Evolutionary conservation across 2,113 vertebrate species (phyloP), one percentile per base, ranked within the genome.

Genomic region (Macquaria ambigua): DNA sequence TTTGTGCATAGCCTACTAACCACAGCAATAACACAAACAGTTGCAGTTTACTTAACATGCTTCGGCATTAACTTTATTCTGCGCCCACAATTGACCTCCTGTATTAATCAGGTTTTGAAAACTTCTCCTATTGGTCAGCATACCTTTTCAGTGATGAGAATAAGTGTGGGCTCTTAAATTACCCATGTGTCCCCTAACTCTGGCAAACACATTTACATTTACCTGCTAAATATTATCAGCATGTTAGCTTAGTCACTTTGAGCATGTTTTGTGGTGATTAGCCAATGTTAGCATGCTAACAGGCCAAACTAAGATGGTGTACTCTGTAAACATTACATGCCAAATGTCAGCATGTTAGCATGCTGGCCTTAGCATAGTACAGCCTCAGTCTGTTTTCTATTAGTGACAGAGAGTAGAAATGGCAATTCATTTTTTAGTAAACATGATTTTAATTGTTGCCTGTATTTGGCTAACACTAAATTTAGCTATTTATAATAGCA

Each of bases 51-150:
- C 48, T 53, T 74, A 77, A 74, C 9, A 71, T 37, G 14, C 21
- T 69, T 69, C 37, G 12, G 43, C 80, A 84, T 89, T 90, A 89
- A 84, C 79, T 90, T 92, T 72, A 73, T 82, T 74, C 82, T 93
- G 86, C 41, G 15, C 46, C 61, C 72, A 89, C 34, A 59, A 61
- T 39, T 55, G 20, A 31, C 5, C 28, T 78, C 8, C 46, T 61
- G 9, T 66, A 14, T 74, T 31, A 21, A 25, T 10, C 21, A 1
- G 50, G 10, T 71, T 70, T 20, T 70, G 5, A 56, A 56, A 77
- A 15, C 11, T 0, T 67, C 5, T 55, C 16, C 9, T 6, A 5
- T 11, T 28, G 34, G 50, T 28, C 6, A 31, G 2, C 6, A 31
- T 28, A 67, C 23, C 3, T 20, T 28, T 11, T 55, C 48, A 55